Base-by-base conservation (phyloP, 1,140 invertebrate species). In the Drosophila micromelanica region DNA sequence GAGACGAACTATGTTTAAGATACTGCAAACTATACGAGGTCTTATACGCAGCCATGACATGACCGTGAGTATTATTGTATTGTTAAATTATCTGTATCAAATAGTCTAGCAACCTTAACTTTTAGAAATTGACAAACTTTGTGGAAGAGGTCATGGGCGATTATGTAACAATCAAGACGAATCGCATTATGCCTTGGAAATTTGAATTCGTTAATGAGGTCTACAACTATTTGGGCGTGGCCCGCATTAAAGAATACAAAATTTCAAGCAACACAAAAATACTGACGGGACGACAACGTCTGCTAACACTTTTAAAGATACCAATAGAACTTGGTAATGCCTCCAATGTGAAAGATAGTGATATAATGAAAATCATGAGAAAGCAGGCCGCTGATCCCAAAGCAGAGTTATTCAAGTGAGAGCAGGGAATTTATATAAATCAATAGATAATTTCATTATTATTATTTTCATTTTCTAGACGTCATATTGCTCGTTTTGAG, bases 181-280 rank as follows among this genome's bases (percentile, higher is more conserved):
- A 80, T 52, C 85, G 90, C 23, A 68, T 90, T 23, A 91, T 92
- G 89, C 90, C 91, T 7, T 91, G 91, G 85, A 91, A 90, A 62
- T 92, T 91, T 77, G 90, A 91, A 77, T 92, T 91, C 54, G 75
- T 80, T 55, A 87, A 85, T 76, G 91, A 92, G 73, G 85, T 91
- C 37, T 90, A 90, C 55, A 91, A 91, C 67, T 84, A 76, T 6
- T 60, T 91, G 7, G 91, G 79, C 38, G 52, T 92, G 43, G 89
- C 91, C 43, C 80, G 79, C 71, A 73, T 84, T 56, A 90, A 74
- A 69, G 65, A 90, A 65, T 78, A 60, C 71, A 87, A 71, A 74
- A 70, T 82, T 64, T 63, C 78, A 55, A 35, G 40, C 8, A 60
- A 65, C 15, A 30, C 68, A 23, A 80, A 71, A 7, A 42, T 65